These are phyloP conservation scores for Matsumurasca onukii DNA, from an alignment of 1,140 invertebrate genomes.

Conservation along the genomic window DNA sequence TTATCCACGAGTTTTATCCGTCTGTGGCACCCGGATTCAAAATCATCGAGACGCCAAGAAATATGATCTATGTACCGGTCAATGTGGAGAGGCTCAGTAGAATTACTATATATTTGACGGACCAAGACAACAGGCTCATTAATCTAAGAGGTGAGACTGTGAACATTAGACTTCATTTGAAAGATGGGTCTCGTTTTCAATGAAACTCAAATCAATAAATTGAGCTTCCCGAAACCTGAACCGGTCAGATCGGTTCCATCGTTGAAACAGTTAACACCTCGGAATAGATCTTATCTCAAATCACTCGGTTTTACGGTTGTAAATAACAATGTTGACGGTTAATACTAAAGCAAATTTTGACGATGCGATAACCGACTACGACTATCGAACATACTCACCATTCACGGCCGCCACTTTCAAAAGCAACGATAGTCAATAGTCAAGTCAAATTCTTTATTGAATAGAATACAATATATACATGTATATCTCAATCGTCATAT, in stretches of 20 bases:
- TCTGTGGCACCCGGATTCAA: slow-evolving; percentile 41
- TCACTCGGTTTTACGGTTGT: slow-evolving; percentile 37
- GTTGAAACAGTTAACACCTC: slow-evolving; percentile 30
- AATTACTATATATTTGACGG: slow-evolving; percentile 37
- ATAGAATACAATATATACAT: too few species aligned
- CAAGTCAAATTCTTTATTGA: too few species aligned
- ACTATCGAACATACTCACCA: slow-evolving; percentile 45
- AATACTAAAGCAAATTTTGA: slow-evolving; percentile 35
- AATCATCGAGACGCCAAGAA: slow-evolving; percentile 39
- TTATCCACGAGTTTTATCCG: slow-evolving; percentile 44
- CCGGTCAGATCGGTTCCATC: background rate
- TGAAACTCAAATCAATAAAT: too few species aligned
- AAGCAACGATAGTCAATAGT: too few species aligned
- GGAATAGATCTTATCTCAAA: slow-evolving; percentile 38
- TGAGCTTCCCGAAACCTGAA: background rate
- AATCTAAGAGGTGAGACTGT: slow-evolving; percentile 39
- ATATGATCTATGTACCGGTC: slow-evolving; percentile 35
- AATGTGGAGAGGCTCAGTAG: slow-evolving; percentile 24
- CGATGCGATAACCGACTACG: slow-evolving; percentile 44
- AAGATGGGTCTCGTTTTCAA: slow-evolving; percentile 19
- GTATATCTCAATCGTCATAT: too few species aligned
- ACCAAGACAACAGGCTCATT: slow-evolving; percentile 34
- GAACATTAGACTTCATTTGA: slow-evolving; percentile 47
- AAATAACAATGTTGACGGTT: slow-evolving; percentile 41
- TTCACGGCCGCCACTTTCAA: slow-evolving; percentile 43